Conservation (phyloP, 2,888 invertebrate genomes). For the Chloroclysta siterata region DNA sequence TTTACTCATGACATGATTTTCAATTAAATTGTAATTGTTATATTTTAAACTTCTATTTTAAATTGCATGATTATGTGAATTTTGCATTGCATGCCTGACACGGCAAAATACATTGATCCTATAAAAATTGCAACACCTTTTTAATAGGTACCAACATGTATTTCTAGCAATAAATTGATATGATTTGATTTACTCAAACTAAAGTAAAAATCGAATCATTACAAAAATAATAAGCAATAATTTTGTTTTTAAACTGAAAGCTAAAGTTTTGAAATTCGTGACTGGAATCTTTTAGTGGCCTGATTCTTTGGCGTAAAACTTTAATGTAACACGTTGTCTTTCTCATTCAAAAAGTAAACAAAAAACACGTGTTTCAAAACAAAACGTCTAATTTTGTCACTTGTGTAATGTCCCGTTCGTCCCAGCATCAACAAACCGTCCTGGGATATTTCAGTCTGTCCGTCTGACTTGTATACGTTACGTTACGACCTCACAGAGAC, state of each 20-base stretch:
- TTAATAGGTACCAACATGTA: no score
- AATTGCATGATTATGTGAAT: no score
- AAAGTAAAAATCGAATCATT: no score
- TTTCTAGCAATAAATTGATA: no score
- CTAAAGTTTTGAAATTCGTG: not conserved
- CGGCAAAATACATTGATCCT: no score
- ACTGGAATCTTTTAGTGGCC: not conserved
- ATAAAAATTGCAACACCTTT: no score
- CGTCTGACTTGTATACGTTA: slow-evolving; percentile 61
- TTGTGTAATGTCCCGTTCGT: slow-evolving; percentile 63
- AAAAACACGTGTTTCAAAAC: slow-evolving; percentile 55
- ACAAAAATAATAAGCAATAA: no score
- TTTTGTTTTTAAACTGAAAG: not conserved
- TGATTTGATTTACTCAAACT: no score
- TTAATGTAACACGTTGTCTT: slow-evolving; percentile 21
- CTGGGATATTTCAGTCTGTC: slow-evolving; percentile 72
- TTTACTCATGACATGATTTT: no score
- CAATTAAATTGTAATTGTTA: no score
- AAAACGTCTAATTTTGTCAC: slow-evolving; percentile 69
- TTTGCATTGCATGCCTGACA: no score
- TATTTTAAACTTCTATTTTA: no score
- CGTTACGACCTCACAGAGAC: slow-evolving; percentile 70
- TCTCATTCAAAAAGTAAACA: slow-evolving; percentile 45
- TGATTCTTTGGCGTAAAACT: slow-evolving; percentile 4
- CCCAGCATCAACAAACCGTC: slow-evolving; percentile 74